phyloP scores from a whole-genome alignment of 2,797 vertebrate species.

The Toxotes lorentzi region DNA sequence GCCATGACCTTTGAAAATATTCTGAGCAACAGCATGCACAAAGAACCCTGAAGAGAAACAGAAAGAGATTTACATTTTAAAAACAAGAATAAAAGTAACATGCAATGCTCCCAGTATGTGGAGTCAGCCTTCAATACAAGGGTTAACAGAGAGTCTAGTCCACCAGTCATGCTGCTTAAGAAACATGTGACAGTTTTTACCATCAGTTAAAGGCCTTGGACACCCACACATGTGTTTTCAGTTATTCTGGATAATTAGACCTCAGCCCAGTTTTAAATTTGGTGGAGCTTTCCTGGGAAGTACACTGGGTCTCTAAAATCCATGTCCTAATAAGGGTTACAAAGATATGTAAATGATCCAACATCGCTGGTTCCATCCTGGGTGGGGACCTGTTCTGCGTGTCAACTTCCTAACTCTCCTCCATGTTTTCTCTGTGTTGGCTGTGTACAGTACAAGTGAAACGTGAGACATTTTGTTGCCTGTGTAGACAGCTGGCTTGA shows the following conservation, averaged over 20 bases:
- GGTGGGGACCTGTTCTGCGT: neutral
- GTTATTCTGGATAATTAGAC: conserved; percentile 5
- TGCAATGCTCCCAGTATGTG: neutral
- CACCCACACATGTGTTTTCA: conserved; percentile 1
- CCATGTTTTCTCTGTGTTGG: neutral
- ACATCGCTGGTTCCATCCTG: neutral
- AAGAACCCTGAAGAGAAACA: neutral
- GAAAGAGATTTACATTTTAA: conserved; percentile 8
- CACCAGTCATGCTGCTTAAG: neutral
- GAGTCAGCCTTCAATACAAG: neutral
- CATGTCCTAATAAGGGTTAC: conserved; percentile 4
- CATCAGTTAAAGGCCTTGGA: conserved; percentile 5
- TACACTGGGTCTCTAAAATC: conserved; percentile 1
- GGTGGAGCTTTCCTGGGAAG: neutral
- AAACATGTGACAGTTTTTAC: neutral
- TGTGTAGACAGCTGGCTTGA: neutral
- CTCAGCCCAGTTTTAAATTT: neutral
- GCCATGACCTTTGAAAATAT: conserved; percentile 26
- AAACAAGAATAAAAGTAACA: conserved; percentile 1
- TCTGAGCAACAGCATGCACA: neutral
- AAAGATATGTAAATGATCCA: conserved; percentile 1
- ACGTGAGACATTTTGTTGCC: too few relatives aligned
- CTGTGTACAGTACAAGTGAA: neutral
- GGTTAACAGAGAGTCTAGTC: neutral
- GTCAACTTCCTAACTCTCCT: neutral